phyloP scores from a whole-genome alignment of 2,888 invertebrate genomes.

The Drosophila multiciliata region DNA sequence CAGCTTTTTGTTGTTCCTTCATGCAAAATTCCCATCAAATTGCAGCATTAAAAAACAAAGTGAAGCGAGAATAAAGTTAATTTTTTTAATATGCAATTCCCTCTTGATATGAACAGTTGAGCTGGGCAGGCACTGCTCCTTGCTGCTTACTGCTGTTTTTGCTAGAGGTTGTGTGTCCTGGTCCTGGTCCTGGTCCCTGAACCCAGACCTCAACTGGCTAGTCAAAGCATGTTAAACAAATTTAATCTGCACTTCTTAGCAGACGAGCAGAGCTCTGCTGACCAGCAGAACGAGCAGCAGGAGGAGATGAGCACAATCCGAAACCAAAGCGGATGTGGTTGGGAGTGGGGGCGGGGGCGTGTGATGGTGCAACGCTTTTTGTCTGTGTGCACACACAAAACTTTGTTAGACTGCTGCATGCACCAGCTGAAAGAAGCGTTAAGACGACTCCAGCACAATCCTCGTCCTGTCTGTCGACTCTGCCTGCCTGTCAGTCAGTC shows the following conservation, averaged over 20 bases:
- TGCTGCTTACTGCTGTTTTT: background rate
- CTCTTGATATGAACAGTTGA: slow-evolving; percentile 42
- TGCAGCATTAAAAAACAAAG: slow-evolving; percentile 50
- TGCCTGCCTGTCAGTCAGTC: slow-evolving; percentile 22
- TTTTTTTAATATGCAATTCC: slow-evolving; percentile 77
- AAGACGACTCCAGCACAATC: slow-evolving; percentile 36
- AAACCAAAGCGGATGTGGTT: slow-evolving; percentile 61
- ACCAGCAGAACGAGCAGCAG: slow-evolving; percentile 23
- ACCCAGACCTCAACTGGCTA: slow-evolving; percentile 57
- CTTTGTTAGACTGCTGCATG: slow-evolving; percentile 51
- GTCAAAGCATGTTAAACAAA: slow-evolving; percentile 79
- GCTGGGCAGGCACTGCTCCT: background rate
- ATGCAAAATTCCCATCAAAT: slow-evolving; percentile 68
- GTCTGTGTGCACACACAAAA: slow-evolving; percentile 40
- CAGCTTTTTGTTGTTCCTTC: background rate
- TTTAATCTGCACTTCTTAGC: slow-evolving; percentile 79
- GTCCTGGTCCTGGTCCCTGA: slow-evolving; percentile 14
- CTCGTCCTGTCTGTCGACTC: background rate
- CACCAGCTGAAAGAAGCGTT: slow-evolving; percentile 60
- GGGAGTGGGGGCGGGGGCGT: background rate
- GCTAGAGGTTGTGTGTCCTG: background rate
- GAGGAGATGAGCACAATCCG: background rate
- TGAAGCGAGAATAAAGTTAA: slow-evolving; percentile 65
- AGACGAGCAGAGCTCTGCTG: slow-evolving; percentile 43
- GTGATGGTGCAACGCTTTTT: slow-evolving; percentile 28